Base-by-base conservation (phyloP, 2,888 invertebrate species). In the Cosmia trapezina region DNA sequence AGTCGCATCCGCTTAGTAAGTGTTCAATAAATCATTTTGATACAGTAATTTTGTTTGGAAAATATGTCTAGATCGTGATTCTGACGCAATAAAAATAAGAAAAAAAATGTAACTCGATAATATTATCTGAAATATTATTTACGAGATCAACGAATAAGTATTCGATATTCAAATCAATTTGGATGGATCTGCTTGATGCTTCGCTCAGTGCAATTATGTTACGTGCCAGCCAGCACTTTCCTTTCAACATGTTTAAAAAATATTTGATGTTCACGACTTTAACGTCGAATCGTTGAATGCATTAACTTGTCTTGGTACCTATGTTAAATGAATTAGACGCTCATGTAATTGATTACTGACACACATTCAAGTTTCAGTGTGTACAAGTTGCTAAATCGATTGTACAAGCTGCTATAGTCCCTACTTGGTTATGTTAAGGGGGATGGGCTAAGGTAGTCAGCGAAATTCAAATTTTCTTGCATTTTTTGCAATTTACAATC, bases 231-330 rank as follows among this genome's bases (percentile, higher is more conserved):
- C 89, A 87, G 89, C 88, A 91, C 93, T 93, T 94, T 92, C 90
- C 89, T 91, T 91, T 90, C 87, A 89, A 90, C 70, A 71, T 81
- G 68, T 54, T 78, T 90, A 90, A 89, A 91, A 93, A 89, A 90
- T 90, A 51, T 41, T 91, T 91, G 91, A 94, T 92, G 92, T 91
- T 94, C 95, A 94, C 94, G 94, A 94, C 89, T 93, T 88, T 88
- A 88, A 86, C 90, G 86, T 90, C 89, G 87, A 91, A 92, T 92
- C 90, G 86, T 90, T 89, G 87, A 91, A 92, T 92, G 92, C 93
- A 92, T 94, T 93, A 94, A 93, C 91, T 90, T 91, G 83, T 89
- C 90, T 88, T 89, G 88, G 88, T 92, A 28, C 28, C 28, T 28
- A 89, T 90, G 88, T 92, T 91, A 89, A 92, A 93, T 91, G 91